A percentile compares a stretch with the other conserved stretches of the same genome.
These are phyloP conservation scores for Neoaliturus tenellus DNA, from an alignment of 2,888 invertebrate species.

Conservation along the genomic window DNA sequence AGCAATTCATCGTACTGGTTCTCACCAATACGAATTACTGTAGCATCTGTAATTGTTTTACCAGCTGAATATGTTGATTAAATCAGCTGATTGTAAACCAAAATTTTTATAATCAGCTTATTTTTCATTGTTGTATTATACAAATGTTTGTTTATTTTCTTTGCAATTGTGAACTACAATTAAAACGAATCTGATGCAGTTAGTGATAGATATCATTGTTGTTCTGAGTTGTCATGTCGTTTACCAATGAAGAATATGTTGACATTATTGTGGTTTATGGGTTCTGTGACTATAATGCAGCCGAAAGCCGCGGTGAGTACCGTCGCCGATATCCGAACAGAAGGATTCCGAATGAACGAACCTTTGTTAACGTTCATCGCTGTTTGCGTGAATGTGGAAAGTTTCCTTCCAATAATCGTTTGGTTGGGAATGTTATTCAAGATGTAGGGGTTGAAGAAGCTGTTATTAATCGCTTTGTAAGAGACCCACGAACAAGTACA, in stretches of 20 bases:
- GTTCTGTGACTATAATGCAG: slow-evolving; percentile 1
- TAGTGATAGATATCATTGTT: slow-evolving; percentile 1
- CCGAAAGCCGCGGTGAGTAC: slow-evolving; percentile 14
- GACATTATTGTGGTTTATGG: slow-evolving; percentile 16
- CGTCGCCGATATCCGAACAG: slow-evolving; percentile 14
- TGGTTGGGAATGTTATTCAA: too few species aligned
- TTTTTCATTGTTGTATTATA: background rate
- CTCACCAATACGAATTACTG: too few species aligned
- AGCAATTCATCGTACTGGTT: too few species aligned
- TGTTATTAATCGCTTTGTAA: background rate
- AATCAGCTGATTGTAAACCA: too few species aligned
- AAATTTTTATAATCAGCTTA: background rate
- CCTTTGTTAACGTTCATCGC: background rate
- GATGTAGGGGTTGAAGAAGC: too few species aligned
- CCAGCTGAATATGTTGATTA: too few species aligned
- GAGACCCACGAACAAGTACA: slow-evolving; percentile 10
- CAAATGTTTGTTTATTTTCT: background rate
- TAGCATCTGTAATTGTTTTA: too few species aligned
- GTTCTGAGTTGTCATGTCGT: slow-evolving; percentile 9
- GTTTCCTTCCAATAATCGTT: too few species aligned
- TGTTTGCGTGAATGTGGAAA: too few species aligned
- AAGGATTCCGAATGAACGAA: slow-evolving; percentile 26
- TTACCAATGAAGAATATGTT: slow-evolving; percentile 28
- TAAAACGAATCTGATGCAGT: background rate
- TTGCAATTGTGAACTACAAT: background rate